Evolutionary conservation across 2,113 vertebrate genomes (phyloP).

Genomic region (Craseonycteris thonglongyai): DNA sequence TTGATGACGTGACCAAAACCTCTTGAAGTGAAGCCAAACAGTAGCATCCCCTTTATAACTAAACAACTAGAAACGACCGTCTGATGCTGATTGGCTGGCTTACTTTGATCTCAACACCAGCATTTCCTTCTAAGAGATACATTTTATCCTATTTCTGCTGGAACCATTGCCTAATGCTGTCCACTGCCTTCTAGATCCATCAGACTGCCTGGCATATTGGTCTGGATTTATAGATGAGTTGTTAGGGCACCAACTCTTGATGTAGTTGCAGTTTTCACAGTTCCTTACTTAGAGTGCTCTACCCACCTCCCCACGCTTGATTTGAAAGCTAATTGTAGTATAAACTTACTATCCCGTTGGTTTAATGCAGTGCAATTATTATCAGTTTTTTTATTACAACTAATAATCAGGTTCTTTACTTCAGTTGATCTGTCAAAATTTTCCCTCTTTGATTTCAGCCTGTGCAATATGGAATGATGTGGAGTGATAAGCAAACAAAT

Average conservation of each 20-base stretch:
- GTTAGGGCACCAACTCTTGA: background rate
- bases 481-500: constrained; percentile 32
- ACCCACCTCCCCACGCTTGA: background rate
- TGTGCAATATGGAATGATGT: background rate
- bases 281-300: background rate
- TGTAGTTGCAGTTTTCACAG: background rate
- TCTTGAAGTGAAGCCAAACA: background rate
- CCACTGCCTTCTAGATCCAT: background rate
- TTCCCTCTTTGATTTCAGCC: constrained; percentile 10
- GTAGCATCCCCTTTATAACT: background rate
- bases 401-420: constrained; percentile 31
- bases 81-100: background rate
- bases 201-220: fast-evolving
- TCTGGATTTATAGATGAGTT: background rate
- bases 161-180: background rate
- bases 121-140: background rate
- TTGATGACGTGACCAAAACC: background rate
- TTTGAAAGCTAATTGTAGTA: background rate
- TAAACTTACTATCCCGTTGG: background rate
- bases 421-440: constrained; percentile 15
- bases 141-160: background rate
- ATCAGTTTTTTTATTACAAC: background rate
- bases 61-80: background rate
- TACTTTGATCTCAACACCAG: background rate
- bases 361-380: background rate